Conservation (phyloP, 1,140 invertebrate genomes). For the Onthophagus taurus region DNA sequence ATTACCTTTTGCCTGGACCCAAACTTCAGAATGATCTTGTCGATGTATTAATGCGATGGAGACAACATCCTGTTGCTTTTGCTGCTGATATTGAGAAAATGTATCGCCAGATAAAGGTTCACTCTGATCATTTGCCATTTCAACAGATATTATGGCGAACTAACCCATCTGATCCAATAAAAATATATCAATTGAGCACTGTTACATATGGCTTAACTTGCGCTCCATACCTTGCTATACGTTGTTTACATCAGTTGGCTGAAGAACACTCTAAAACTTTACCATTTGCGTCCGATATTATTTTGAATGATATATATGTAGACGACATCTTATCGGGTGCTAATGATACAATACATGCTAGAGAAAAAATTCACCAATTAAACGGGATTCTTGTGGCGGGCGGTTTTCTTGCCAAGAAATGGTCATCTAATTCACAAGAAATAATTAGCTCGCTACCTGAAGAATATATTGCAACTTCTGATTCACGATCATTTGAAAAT, state of each 20-base stretch:
- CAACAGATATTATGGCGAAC: slow-evolving; percentile 5
- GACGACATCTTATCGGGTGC: too few species aligned
- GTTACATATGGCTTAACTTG: slow-evolving; percentile 27
- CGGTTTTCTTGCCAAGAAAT: too few species aligned
- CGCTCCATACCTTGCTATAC: slow-evolving; percentile 24
- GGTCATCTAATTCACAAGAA: too few species aligned
- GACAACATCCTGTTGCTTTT: not conserved
- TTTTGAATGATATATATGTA: too few species aligned
- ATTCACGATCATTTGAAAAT: too few species aligned
- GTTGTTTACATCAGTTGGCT: slow-evolving; percentile 23
- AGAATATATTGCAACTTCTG: too few species aligned
- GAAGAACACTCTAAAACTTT: too few species aligned
- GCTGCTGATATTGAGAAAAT: slow-evolving; percentile 5
- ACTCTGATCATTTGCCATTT: not conserved
- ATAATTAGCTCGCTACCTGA: too few species aligned
- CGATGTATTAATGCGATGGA: not conserved
- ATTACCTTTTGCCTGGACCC: not conserved
- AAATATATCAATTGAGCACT: slow-evolving; percentile 20
- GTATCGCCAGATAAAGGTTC: not conserved
- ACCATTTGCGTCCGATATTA: too few species aligned
- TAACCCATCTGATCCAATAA: slow-evolving; percentile 10
- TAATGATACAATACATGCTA: too few species aligned
- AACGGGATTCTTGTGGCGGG: too few species aligned
- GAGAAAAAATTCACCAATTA: too few species aligned
- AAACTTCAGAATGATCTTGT: slow-evolving; percentile 1